Base-by-base conservation (phyloP, 2,888 invertebrate species). In the Autographa pulchrina region DNA sequence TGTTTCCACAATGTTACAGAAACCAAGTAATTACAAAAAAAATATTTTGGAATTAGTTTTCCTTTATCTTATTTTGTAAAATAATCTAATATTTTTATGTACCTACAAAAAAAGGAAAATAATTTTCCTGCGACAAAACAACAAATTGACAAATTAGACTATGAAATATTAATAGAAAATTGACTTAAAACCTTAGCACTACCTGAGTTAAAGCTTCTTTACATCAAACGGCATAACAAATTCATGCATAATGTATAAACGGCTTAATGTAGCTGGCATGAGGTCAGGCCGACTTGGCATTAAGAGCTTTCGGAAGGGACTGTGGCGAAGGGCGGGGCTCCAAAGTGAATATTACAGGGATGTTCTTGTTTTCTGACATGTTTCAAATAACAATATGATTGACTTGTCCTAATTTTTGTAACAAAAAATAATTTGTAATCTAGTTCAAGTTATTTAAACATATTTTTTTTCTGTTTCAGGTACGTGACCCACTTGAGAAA, bases 151-250 rank as follows among this genome's bases (percentile, higher is more conserved):
- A 81, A 82, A 82, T 82, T 78, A 65, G 59, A 71, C 62, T 70
- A 80, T 78, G 72, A 78, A 85, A 84, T 87, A 85, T 86, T 85
- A 75, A 82, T 68, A 72, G 75, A 85, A 90, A 90, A 90, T 91
- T 90, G 86, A 91, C 91, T 90, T 88, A 88, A 91, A 92, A 91
- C 92, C 91, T 89, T 91, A 88, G 90, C 91, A 93, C 93, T 95
- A 94, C 94, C 94, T 93, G 92, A 90, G 90, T 91, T 92, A 91
- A 93, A 92, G 93, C 96, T 94, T 94, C 94, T 94, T 95, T 93
- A 95, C 95, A 95, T 96, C 95, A 96, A 96, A 95, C 93, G 91
- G 95, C 95, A 95, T 95, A 95, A 94, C 94, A 95, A 94, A 95
- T 94, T 96, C 95, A 96, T 95, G 95, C 95, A 96, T 96, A 90